A percentile compares a stretch with the other conserved stretches of the same genome.
phyloP scores from a whole-genome alignment of 2,113 vertebrate genomes.

The Mesembrinibis cayennensis region DNA sequence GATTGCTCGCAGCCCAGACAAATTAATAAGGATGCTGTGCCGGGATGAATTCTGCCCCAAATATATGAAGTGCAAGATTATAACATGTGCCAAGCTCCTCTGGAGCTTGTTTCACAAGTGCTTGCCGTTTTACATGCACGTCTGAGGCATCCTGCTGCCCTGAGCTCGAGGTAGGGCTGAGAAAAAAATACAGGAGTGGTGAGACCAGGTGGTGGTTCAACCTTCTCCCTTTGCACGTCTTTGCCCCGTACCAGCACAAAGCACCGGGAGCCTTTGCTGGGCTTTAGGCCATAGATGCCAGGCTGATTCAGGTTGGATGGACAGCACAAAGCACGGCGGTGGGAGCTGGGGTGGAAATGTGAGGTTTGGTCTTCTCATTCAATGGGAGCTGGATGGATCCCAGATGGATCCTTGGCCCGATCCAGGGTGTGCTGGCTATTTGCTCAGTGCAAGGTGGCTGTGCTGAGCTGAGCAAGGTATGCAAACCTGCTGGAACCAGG shows the following conservation, averaged over 20 bases:
- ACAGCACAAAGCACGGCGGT: not conserved
- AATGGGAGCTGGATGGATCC: rapidly evolving
- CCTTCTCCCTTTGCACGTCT: not conserved
- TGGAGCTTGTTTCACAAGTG: constrained; percentile 35
- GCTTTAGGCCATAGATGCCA: not conserved
- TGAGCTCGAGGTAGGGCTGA: not conserved
- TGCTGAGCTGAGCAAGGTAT: not conserved
- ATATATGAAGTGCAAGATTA: not conserved
- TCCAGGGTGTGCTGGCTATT: not conserved
- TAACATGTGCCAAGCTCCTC: constrained; percentile 8
- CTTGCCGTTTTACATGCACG: not conserved
- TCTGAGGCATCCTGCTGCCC: not conserved
- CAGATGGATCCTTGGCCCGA: not conserved
- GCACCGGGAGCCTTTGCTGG: not conserved
- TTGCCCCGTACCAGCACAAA: not conserved
- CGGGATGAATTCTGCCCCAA: not conserved
- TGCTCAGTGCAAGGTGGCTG: not conserved
- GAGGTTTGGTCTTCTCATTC: not conserved
- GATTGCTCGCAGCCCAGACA: not conserved
- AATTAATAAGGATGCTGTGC: constrained; percentile 13
- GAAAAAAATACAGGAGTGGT: not conserved
- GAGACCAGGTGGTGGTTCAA: not conserved
- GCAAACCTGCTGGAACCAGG: not conserved
- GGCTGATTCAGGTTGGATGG: not conserved
- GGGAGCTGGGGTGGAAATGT: not conserved